Conservation (phyloP, 2,888 invertebrate genomes). For the Chalcis sispes region DNA sequence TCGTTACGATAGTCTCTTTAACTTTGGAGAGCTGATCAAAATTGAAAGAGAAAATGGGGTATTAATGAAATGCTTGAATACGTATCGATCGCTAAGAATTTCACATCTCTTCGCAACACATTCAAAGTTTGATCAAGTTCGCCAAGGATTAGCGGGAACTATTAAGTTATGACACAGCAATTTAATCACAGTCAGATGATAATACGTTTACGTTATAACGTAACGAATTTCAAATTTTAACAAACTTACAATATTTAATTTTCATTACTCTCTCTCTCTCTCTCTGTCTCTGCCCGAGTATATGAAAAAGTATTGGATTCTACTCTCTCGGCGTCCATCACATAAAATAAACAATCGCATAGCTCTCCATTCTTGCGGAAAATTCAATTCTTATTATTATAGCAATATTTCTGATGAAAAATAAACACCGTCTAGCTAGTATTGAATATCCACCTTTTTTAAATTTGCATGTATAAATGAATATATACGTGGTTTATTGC, state of each 20-base stretch:
- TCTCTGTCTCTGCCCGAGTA: too few species aligned
- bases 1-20: background rate
- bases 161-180: conserved; percentile 40
- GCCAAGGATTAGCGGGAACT: conserved; percentile 31
- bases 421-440: background rate
- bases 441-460: background rate
- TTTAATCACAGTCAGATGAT: conserved; percentile 18
- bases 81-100: conserved; percentile 14
- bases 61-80: conserved; percentile 44
- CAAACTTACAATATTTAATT: background rate
- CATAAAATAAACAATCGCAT: background rate
- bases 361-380: background rate
- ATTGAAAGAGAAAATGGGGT: conserved; percentile 16
- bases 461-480: background rate
- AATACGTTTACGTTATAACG: conserved; percentile 9
- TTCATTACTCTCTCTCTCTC: background rate
- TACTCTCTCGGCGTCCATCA: background rate
- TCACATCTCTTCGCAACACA: conserved; percentile 2
- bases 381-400: background rate
- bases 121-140: conserved; percentile 43
- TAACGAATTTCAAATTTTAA: background rate
- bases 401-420: background rate
- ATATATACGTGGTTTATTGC: too few species aligned
- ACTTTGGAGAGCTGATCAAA: background rate
- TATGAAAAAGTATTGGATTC: background rate